Evolutionary conservation across 2,888 invertebrate genomes (phyloP), one percentile per base, ranked within the genome.

Genomic region (Drosophila acutilabella): DNA sequence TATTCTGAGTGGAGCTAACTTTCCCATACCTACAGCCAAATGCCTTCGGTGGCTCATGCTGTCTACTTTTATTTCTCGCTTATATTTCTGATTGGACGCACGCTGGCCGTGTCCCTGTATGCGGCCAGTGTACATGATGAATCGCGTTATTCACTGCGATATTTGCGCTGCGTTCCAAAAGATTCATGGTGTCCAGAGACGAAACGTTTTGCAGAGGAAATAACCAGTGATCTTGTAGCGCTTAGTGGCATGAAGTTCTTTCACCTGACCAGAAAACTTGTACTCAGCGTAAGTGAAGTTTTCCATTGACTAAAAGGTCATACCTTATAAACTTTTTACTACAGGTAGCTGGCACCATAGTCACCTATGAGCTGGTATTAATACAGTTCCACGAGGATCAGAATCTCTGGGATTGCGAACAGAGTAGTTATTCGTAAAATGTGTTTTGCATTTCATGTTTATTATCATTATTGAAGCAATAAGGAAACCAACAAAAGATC

Each of bases 311-410:
- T 23, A 6, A 23, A 30, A 30, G 8, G 7, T 30, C 8, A 8
- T 8, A 8, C 8, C 8, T 8, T 30, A 30, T 23, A 11, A 4
- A 7, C 5, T 11, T 4, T 2, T 14, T 23, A 11, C 13, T 20
- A 51, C 20, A 94, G 94, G 93, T 94, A 14, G 94, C 94, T 23
- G 94, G 94, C n/a, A 94, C 94, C 0, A 94, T 94, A 59, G 93
- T 94, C 13, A 94, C 94, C 0, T 94, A 94, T 76, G 94, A 94
- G 84, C 85, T 94, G 50, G 94, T 94, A 1, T 89, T 94, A 40
- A 93, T 94, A 44, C 94, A 94, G 80, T 94, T 94, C 72, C 93
- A 94, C 57, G 92, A 93, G 53, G 92, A 90, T 47, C 81, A 78
- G 16, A 80, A 81, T 42, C 58, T 91, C 38, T 89, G 85, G 89